Conservation (phyloP, 2,113 vertebrate genomes). For the Corythaixoides concolor region DNA sequence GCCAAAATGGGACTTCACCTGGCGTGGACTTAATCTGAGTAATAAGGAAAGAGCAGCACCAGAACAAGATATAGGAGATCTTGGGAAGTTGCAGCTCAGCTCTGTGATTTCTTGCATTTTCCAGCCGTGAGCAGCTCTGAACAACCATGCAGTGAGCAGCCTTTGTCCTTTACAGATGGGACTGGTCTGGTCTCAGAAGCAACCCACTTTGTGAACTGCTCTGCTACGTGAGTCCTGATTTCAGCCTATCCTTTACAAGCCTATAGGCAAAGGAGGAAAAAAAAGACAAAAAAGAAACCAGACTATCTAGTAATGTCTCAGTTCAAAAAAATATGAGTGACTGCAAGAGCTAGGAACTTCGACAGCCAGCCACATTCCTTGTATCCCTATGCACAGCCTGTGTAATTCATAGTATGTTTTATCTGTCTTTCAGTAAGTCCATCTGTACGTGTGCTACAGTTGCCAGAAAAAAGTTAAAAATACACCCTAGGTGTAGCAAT, state of each 20-base stretch:
- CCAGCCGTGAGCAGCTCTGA: background rate
- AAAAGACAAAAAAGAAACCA: background rate
- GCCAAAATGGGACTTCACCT: background rate
- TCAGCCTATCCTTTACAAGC: background rate
- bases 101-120: background rate
- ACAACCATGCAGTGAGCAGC: background rate
- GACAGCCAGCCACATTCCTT: background rate
- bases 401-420: background rate
- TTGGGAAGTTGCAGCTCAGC: background rate
- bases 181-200: background rate
- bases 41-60: background rate
- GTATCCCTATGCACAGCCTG: background rate
- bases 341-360: background rate
- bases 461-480: slow-evolving; percentile 41
- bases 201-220: background rate
- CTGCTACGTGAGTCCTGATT: background rate
- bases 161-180: background rate
- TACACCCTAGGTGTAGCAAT: slow-evolving; percentile 37
- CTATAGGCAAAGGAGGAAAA: background rate
- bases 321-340: background rate
- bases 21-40: background rate
- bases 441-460: background rate
- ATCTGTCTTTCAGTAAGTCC: background rate
- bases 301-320: background rate
- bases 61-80: background rate